These are phyloP conservation scores for Microtus pennsylvanicus DNA, from an alignment of 2,113 vertebrate genomes.

Conservation along the genomic window DNA sequence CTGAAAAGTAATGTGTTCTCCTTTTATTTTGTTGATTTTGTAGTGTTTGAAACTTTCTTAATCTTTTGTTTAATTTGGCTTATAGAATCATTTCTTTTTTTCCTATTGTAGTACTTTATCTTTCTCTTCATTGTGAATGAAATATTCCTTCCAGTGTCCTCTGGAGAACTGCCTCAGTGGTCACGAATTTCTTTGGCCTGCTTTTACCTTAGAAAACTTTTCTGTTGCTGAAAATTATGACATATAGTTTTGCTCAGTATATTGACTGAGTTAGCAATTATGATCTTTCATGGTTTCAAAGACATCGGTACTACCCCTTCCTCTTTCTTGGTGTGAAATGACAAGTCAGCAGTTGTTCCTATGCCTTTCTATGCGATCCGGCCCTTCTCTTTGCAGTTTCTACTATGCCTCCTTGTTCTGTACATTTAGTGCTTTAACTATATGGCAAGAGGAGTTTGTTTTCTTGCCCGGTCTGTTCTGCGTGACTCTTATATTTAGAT, in stretches of 20 bases:
- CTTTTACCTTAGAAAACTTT: background rate
- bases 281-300: background rate
- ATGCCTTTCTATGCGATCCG: background rate
- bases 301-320: background rate
- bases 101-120: background rate
- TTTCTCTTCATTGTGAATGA: background rate
- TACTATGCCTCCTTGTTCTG: background rate
- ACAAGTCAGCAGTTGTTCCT: background rate
- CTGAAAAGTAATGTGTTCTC: background rate
- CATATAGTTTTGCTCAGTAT: background rate
- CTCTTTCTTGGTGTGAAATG: background rate
- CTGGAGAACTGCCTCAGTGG: background rate
- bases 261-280: background rate
- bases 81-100: background rate
- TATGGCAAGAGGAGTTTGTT: background rate
- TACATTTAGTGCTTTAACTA: background rate
- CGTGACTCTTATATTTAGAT: background rate
- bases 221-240: background rate
- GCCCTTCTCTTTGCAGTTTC: background rate
- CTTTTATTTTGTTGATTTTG: background rate
- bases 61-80: background rate
- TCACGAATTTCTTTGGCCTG: background rate
- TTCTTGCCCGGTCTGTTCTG: background rate
- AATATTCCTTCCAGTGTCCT: background rate
- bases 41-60: background rate